These are phyloP conservation scores for Oophaga pumilio DNA, from an alignment of 2,113 vertebrate species.

Conservation along the genomic window DNA sequence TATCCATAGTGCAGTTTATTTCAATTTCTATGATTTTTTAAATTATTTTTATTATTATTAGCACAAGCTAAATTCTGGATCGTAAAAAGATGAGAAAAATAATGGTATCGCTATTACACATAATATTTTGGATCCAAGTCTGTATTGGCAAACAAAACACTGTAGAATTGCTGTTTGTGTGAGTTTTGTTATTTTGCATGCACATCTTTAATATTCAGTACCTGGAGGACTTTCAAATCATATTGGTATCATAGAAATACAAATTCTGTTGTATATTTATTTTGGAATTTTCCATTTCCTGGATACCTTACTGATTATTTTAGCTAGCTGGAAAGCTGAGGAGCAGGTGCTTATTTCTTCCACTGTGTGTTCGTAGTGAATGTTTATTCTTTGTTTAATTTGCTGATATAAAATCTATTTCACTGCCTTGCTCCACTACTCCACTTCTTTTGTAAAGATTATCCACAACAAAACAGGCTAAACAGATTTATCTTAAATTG, in stretches of 20 bases:
- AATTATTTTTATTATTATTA: background rate
- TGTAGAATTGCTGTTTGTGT: background rate
- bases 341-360: background rate
- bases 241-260: background rate
- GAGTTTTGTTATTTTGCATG: background rate
- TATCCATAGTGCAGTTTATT: background rate
- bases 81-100: background rate
- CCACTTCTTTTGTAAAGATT: background rate
- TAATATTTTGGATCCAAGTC: background rate
- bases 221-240: background rate
- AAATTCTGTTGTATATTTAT: background rate
- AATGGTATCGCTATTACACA: background rate
- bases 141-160: background rate
- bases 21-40: background rate
- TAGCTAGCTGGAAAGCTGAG: background rate
- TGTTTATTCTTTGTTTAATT: background rate
- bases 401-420: background rate
- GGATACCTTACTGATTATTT: background rate
- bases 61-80: background rate
- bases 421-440: too few relatives aligned
- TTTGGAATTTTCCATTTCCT: background rate
- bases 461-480: background rate
- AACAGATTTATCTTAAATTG: too few relatives aligned
- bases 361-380: background rate
- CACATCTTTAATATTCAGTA: background rate